Percentiles rank a stretch among this genome's conserved stretches.
phyloP scores from a whole-genome alignment of 2,888 invertebrate species.

The Epiblema foenella region DNA sequence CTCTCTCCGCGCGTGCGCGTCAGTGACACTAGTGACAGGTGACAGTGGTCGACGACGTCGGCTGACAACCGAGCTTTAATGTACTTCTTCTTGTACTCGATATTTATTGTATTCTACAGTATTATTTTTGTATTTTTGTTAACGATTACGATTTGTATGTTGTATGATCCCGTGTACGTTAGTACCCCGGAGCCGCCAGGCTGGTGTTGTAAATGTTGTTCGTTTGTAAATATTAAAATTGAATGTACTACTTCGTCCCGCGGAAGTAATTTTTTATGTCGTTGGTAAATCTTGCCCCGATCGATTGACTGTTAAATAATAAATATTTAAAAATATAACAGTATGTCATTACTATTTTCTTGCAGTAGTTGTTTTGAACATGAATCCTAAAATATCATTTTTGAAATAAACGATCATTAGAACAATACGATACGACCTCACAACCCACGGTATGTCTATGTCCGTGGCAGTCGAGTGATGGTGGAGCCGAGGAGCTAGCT shows the following conservation, averaged over 20 bases:
- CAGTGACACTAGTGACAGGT: background rate
- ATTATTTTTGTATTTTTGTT: slow-evolving; percentile 76
- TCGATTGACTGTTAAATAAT: slow-evolving; percentile 71
- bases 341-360: background rate
- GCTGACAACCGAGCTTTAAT: slow-evolving; percentile 51
- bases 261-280: slow-evolving; percentile 37
- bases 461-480: too few species aligned
- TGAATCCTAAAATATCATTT: too few species aligned
- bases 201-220: slow-evolving; percentile 30
- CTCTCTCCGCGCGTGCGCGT: background rate
- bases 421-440: too few species aligned
- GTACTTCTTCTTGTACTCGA: slow-evolving; percentile 57
- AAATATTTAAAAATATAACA: slow-evolving; percentile 47
- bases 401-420: too few species aligned
- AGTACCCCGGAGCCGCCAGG: slow-evolving; percentile 19
- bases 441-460: too few species aligned
- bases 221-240: slow-evolving; percentile 43
- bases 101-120: slow-evolving; percentile 77
- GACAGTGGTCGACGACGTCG: slow-evolving; percentile 28
- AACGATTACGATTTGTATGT: slow-evolving; percentile 61
- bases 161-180: slow-evolving; percentile 45
- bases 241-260: slow-evolving; percentile 27
- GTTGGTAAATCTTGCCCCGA: slow-evolving; percentile 63
- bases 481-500: too few species aligned
- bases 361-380: too few species aligned